A percentile compares a stretch with the other conserved stretches of the same genome.
These are phyloP conservation scores for Zenarchopterus dispar DNA, from an alignment of 2,797 vertebrate species.

Conservation along the genomic window DNA sequence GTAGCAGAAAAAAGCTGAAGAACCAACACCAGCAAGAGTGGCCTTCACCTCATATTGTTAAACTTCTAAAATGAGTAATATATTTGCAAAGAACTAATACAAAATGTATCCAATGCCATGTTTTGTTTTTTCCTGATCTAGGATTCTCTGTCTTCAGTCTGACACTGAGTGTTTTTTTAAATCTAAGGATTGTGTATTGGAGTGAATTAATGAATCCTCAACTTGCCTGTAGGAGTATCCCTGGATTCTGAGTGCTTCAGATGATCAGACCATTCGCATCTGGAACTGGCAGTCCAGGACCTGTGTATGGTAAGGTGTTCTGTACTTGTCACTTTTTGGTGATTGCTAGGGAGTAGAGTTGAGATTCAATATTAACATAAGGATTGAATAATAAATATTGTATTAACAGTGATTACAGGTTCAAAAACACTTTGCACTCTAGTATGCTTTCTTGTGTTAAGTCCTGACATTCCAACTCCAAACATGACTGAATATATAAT, in stretches of 20 bases:
- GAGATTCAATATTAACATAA: not conserved
- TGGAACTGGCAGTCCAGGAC: conserved; percentile 99
- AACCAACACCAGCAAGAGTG: too few relatives aligned
- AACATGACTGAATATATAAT: too few relatives aligned
- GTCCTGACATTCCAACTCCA: too few relatives aligned
- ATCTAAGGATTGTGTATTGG: too few relatives aligned
- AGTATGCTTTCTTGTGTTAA: too few relatives aligned
- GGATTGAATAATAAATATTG: too few relatives aligned
- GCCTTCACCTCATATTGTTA: too few relatives aligned
- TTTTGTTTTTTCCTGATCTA: not conserved
- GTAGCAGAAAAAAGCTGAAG: too few relatives aligned
- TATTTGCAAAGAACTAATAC: too few relatives aligned
- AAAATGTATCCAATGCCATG: not conserved
- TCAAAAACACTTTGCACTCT: not conserved
- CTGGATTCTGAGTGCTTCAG: conserved; percentile 98
- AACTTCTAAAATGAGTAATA: too few relatives aligned
- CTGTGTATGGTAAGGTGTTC: conserved; percentile 90
- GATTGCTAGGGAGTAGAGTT: not conserved
- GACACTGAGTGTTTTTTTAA: not conserved
- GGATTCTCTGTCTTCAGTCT: not conserved
- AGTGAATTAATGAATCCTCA: not conserved
- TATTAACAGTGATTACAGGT: not conserved
- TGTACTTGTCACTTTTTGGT: not conserved
- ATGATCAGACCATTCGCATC: conserved; percentile 97
- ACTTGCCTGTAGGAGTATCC: conserved; percentile 89